A percentile compares a stretch with the other conserved stretches of the same genome.
Evolutionary conservation across 2,888 invertebrate species (phyloP).

Genomic region (Erebia ligea): DNA sequence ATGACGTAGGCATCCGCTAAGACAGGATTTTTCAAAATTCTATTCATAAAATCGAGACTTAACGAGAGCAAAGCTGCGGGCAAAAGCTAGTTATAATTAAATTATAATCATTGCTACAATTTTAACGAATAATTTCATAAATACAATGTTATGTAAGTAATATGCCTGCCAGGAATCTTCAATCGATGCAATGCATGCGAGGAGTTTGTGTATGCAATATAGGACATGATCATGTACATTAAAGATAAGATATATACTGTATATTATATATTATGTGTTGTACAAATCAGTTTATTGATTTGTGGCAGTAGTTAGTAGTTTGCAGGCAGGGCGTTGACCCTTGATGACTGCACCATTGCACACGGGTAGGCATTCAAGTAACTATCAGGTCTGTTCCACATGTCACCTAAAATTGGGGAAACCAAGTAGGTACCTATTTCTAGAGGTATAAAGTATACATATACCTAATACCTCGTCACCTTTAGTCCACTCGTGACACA

Average conservation of each 20-base stretch:
- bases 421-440: background rate
- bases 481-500: too few relatives aligned
- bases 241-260: conserved; percentile 7
- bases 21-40: too few relatives aligned
- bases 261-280: conserved; percentile 48
- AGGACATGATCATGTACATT: background rate
- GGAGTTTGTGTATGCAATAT: background rate
- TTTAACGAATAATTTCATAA: too few relatives aligned
- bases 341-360: conserved; percentile 50
- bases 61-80: too few relatives aligned
- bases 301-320: conserved; percentile 56
- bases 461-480: too few relatives aligned
- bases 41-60: too few relatives aligned
- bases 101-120: too few relatives aligned
- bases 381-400: conserved; percentile 1
- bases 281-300: conserved; percentile 81
- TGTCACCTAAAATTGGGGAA: conserved; percentile 6
- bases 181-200: background rate
- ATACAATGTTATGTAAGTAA: too few relatives aligned
- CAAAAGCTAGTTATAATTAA: too few relatives aligned
- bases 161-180: background rate
- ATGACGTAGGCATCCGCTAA: too few relatives aligned
- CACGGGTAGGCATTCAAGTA: conserved; percentile 35
- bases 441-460: too few relatives aligned
- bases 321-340: conserved; percentile 71